phyloP scores from a whole-genome alignment of 2,888 invertebrate species.

The Macropis europaea region DNA sequence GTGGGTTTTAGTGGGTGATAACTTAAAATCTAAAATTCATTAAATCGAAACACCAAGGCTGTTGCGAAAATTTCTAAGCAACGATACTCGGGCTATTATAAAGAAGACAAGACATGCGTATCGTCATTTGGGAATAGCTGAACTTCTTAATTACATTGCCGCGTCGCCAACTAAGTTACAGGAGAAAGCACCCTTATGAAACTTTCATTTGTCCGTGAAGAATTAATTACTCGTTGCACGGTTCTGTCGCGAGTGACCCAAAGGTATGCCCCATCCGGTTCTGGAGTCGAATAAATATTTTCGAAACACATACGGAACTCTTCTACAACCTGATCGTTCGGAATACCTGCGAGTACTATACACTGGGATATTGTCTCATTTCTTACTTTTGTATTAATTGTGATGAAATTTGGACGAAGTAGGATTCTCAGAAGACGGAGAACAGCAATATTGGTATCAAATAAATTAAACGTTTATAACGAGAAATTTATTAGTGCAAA shows the following conservation, averaged over 20 bases:
- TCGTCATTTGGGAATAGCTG: constrained; percentile 50
- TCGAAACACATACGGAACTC: too few species aligned
- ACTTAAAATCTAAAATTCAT: constrained; percentile 76
- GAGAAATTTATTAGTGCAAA: too few species aligned
- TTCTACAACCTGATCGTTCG: too few species aligned
- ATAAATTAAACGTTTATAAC: too few species aligned
- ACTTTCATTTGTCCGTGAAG: constrained; percentile 27
- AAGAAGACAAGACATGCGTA: constrained; percentile 48
- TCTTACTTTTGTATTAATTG: too few species aligned
- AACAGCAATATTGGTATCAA: too few species aligned
- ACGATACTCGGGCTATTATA: constrained; percentile 37
- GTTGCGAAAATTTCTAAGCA: constrained; percentile 51
- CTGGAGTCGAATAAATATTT: background rate
- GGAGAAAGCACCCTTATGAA: constrained; percentile 13
- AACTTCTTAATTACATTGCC: constrained; percentile 58
- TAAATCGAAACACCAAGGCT: constrained; percentile 62
- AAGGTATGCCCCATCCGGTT: background rate
- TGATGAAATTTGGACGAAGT: too few species aligned
- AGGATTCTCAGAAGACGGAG: too few species aligned
- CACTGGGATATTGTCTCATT: too few species aligned
- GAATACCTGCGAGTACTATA: too few species aligned
- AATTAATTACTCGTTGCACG: constrained; percentile 12
- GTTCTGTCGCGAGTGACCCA: background rate
- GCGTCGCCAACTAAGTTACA: constrained; percentile 29
- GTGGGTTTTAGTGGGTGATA: constrained; percentile 68